Evolutionary conservation across 2,797 vertebrate genomes (phyloP).

Genomic region (Anabacerthia variegaticeps): DNA sequence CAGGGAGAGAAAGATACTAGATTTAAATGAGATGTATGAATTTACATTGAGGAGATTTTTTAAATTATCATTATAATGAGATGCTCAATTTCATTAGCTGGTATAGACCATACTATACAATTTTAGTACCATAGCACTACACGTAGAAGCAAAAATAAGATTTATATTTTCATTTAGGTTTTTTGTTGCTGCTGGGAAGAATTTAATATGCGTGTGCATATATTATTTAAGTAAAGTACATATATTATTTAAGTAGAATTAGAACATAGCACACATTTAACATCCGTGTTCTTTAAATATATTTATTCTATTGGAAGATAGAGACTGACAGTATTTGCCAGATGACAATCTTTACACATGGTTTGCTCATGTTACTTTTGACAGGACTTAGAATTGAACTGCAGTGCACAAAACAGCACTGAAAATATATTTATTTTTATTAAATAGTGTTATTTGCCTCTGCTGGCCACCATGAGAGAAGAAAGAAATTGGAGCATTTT

Average conservation of each 20-base stretch:
- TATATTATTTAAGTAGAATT: conserved; percentile 36
- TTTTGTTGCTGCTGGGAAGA: background rate
- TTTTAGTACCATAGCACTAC: background rate
- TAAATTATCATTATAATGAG: background rate
- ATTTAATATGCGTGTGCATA: background rate
- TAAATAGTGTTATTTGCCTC: background rate
- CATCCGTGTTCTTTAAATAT: background rate
- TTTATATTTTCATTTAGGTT: background rate
- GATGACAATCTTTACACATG: background rate
- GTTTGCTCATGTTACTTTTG: background rate
- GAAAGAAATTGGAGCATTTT: background rate
- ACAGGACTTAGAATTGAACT: background rate
- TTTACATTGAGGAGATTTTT: background rate
- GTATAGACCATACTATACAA: background rate
- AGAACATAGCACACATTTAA: background rate
- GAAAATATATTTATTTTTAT: background rate
- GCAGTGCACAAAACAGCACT: background rate
- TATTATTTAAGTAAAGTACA: conserved; percentile 33
- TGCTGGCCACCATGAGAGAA: background rate
- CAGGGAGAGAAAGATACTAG: background rate
- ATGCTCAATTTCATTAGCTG: background rate
- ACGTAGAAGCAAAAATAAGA: background rate
- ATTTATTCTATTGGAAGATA: background rate
- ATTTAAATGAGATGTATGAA: background rate
- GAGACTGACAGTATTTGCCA: background rate